These are phyloP conservation scores for Phortica magna DNA, from an alignment of 2,888 invertebrate genomes.

Conservation along the genomic window DNA sequence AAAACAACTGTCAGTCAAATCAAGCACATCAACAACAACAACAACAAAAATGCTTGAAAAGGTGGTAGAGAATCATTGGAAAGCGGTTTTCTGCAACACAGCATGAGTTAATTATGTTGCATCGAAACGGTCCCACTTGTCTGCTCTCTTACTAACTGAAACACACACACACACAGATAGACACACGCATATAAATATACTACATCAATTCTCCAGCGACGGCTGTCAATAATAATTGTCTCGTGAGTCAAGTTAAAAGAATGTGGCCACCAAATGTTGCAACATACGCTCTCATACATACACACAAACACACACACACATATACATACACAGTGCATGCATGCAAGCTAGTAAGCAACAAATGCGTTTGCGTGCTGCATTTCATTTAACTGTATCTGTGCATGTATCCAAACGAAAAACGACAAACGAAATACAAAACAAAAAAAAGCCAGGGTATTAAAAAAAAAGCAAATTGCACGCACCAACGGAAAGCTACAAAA, in stretches of 20 bases:
- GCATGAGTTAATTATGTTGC: conserved; percentile 19
- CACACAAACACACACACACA: neutral
- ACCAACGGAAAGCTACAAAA: conserved; percentile 11
- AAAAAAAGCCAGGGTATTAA: neutral
- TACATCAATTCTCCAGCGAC: neutral
- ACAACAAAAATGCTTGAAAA: neutral
- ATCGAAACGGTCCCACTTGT: neutral
- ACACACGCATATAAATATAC: neutral
- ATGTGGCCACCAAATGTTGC: conserved; percentile 56
- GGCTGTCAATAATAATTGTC: conserved; percentile 29
- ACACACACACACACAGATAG: neutral
- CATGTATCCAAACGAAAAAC: neutral
- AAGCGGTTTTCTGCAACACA: neutral
- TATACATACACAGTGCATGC: neutral
- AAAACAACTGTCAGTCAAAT: neutral
- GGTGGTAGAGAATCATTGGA: no score
- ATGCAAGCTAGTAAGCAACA: conserved; percentile 3
- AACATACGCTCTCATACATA: conserved; percentile 34
- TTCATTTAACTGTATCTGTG: conserved; percentile 16
- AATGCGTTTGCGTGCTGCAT: conserved; percentile 17
- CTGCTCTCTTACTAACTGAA: no score
- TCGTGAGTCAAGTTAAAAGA: conserved; percentile 42
- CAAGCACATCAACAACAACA: neutral
- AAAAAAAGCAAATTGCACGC: conserved; percentile 1
- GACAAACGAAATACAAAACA: neutral